A percentile compares a stretch with the other conserved stretches of the same genome.
phyloP scores from a whole-genome alignment of 2,888 invertebrate species.

The Phaedon cochleariae region DNA sequence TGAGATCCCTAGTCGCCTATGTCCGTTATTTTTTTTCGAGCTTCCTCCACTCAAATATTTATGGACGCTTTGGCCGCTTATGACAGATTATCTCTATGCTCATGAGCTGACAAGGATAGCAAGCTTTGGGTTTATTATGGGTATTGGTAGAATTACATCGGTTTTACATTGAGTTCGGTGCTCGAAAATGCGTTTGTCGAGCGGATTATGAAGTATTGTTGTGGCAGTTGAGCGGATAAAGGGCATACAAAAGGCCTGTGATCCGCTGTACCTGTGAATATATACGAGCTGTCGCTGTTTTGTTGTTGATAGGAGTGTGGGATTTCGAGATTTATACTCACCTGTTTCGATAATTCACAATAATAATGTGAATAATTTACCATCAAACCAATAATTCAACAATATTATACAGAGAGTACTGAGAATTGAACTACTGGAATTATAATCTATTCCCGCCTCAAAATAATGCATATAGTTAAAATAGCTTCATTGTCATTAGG shows the following conservation, averaged over 20 bases:
- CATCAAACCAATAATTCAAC: too few relatives aligned
- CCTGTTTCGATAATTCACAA: neutral
- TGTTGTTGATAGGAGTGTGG: neutral
- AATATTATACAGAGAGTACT: too few relatives aligned
- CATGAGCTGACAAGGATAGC: constrained; percentile 47
- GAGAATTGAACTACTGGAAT: too few relatives aligned
- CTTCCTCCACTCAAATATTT: too few relatives aligned
- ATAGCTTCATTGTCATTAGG: too few relatives aligned
- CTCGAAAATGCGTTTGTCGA: constrained; percentile 44
- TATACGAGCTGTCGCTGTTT: constrained; percentile 22
- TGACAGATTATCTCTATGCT: constrained; percentile 53
- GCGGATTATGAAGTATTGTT: constrained; percentile 53
- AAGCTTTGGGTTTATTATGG: constrained; percentile 39
- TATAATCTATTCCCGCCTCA: too few relatives aligned
- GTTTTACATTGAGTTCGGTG: constrained; percentile 41
- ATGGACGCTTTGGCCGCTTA: too few relatives aligned
- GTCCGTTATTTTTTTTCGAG: too few relatives aligned
- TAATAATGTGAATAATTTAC: too few relatives aligned
- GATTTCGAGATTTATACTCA: neutral
- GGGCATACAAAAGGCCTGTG: constrained; percentile 35
- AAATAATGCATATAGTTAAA: too few relatives aligned
- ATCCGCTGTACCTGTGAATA: constrained; percentile 40
- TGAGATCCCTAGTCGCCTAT: too few relatives aligned
- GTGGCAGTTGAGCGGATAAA: constrained; percentile 51
- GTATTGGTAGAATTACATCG: constrained; percentile 47